A percentile compares a stretch with the other conserved stretches of the same genome.
phyloP scores from a whole-genome alignment of 2,113 vertebrate species.

The Anolis carolinensis region DNA sequence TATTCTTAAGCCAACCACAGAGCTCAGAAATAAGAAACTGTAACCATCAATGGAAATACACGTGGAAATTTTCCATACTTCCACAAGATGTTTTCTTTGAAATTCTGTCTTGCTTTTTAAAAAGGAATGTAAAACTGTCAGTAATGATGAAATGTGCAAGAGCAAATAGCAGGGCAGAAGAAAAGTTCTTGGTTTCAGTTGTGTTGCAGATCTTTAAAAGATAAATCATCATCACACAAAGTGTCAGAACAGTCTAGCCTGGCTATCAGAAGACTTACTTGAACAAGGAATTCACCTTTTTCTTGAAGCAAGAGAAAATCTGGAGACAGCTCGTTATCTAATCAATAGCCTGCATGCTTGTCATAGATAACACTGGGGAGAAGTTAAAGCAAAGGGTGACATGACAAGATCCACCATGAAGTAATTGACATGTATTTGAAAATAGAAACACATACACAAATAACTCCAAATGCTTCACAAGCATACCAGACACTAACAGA shows the following conservation, averaged over 20 bases:
- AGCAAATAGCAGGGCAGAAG: neutral
- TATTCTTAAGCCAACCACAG: no score
- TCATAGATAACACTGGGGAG: slow-evolving; percentile 18
- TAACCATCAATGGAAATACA: neutral
- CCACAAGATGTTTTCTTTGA: neutral
- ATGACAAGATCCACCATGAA: slow-evolving; percentile 25
- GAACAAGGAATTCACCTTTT: slow-evolving; percentile 9
- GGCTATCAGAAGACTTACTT: slow-evolving; percentile 22
- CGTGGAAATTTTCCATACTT: neutral
- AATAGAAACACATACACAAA: neutral
- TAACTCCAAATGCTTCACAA: neutral
- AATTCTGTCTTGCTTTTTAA: neutral
- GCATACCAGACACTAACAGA: neutral
- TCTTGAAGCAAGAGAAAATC: slow-evolving; percentile 13
- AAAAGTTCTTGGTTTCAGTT: neutral
- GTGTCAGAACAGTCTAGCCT: slow-evolving; percentile 28
- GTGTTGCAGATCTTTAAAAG: neutral
- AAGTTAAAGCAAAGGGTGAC: slow-evolving; percentile 11
- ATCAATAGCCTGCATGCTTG: slow-evolving; percentile 17
- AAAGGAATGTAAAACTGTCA: neutral
- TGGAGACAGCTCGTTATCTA: slow-evolving; percentile 17
- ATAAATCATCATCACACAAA: slow-evolving; percentile 26
- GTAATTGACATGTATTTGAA: slow-evolving; percentile 11
- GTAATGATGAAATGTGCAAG: neutral
- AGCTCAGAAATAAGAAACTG: neutral